Percentiles rank a stretch among this genome's conserved stretches.
Evolutionary conservation across 2,888 invertebrate species (phyloP).

Genomic region (Chalcis sispes): DNA sequence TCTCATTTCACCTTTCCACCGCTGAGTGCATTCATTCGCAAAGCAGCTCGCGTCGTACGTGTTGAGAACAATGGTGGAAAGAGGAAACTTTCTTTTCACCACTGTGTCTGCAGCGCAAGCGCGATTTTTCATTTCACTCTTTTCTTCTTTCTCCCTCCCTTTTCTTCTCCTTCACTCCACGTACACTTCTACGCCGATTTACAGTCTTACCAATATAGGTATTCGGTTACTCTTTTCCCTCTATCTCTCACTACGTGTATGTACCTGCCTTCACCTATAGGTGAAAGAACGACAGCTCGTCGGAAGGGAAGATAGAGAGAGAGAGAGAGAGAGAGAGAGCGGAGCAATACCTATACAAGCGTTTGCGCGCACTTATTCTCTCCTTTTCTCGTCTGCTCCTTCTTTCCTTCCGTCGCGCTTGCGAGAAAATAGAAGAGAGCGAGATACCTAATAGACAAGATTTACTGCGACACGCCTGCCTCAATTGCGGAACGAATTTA

Average conservation of each 20-base stretch:
- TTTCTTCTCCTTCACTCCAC: conserved; percentile 8
- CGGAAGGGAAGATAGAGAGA: not conserved
- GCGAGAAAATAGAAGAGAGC: conserved; percentile 59
- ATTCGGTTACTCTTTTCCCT: no score
- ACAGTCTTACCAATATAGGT: no score
- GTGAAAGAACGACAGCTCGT: not conserved
- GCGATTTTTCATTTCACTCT: conserved; percentile 42
- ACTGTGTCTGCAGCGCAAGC: not conserved
- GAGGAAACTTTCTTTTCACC: conserved; percentile 8
- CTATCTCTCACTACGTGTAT: conserved; percentile 4
- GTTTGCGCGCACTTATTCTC: conserved; percentile 1
- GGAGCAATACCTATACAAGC: no score
- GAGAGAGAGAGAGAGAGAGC: conserved; percentile 35
- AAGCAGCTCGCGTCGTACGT: not conserved
- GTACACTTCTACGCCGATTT: conserved; percentile 30
- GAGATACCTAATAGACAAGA: conserved; percentile 70
- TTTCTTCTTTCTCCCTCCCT: not conserved
- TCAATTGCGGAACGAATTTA: conserved; percentile 75
- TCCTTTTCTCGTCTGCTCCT: not conserved
- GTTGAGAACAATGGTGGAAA: not conserved
- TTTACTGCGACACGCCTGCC: conserved; percentile 66
- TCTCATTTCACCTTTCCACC: not conserved
- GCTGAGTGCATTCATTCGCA: conserved; percentile 8
- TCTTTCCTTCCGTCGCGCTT: conserved; percentile 22
- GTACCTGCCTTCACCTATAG: not conserved